A percentile compares a stretch with the other conserved stretches of the same genome.
These are phyloP conservation scores for Napeogenes inachia DNA, from an alignment of 2,888 invertebrate genomes.

Conservation along the genomic window DNA sequence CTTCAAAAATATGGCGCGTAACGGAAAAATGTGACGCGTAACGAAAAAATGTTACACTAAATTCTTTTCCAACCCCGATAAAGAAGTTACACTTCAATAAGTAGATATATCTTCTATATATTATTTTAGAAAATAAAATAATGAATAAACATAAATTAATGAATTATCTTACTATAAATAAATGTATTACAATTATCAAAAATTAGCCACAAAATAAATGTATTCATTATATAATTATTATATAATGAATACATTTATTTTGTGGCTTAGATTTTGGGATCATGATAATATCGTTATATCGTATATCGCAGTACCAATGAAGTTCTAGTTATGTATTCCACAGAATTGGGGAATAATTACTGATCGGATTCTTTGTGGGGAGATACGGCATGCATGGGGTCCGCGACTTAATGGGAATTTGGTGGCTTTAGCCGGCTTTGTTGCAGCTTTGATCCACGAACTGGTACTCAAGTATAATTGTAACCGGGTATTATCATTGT, in stretches of 20 bases:
- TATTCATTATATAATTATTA: too few species aligned
- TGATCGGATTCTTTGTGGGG: slow-evolving; percentile 51
- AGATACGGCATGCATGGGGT: slow-evolving; percentile 48
- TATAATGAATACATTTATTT: neutral
- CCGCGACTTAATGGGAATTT: slow-evolving; percentile 25
- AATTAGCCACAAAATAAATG: too few species aligned
- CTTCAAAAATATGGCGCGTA: too few species aligned
- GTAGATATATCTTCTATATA: too few species aligned
- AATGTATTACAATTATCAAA: too few species aligned
- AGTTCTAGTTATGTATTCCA: slow-evolving; percentile 47
- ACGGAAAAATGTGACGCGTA: too few species aligned
- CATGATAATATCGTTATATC: slow-evolving; percentile 26
- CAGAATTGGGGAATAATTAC: slow-evolving; percentile 55
- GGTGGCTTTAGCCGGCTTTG: slow-evolving; percentile 26
- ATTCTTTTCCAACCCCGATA: too few species aligned
- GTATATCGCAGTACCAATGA: slow-evolving; percentile 44
- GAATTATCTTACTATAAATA: too few species aligned
- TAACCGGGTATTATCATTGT: neutral
- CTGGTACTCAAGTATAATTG: neutral
- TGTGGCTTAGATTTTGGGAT: neutral
- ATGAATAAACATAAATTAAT: too few species aligned
- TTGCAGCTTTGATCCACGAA: slow-evolving; percentile 14
- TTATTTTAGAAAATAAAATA: too few species aligned
- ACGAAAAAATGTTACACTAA: too few species aligned
- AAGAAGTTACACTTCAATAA: too few species aligned